phyloP scores from a whole-genome alignment of 2,888 invertebrate species.

The Sycophila texana region DNA sequence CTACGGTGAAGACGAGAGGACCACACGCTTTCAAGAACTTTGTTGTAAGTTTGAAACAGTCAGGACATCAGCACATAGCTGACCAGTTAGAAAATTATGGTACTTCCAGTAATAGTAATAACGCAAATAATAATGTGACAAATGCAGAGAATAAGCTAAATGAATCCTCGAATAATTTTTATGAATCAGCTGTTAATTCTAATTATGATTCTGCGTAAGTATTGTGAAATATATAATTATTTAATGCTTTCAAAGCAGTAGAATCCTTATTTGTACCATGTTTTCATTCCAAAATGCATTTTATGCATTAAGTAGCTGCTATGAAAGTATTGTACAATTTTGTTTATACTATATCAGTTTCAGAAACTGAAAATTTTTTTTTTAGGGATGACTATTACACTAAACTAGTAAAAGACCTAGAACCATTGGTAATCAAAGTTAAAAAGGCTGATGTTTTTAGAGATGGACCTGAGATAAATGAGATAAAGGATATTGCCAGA shows the following conservation, averaged over 20 bases:
- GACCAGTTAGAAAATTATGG: slow-evolving; percentile 50
- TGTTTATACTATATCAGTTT: background rate
- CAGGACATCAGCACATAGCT: slow-evolving; percentile 63
- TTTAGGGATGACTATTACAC: slow-evolving; percentile 61
- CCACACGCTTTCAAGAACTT: slow-evolving; percentile 69
- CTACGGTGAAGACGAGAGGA: slow-evolving; percentile 69
- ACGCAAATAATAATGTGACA: slow-evolving; percentile 43
- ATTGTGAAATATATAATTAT: background rate
- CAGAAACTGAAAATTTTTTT: slow-evolving; percentile 1
- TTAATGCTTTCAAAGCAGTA: background rate
- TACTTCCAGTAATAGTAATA: slow-evolving; percentile 26
- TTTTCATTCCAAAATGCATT: too few relatives aligned
- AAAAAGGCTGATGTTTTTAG: slow-evolving; percentile 65
- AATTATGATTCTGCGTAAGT: slow-evolving; percentile 2
- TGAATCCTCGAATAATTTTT: slow-evolving; percentile 34
- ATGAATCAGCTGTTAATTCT: slow-evolving; percentile 32
- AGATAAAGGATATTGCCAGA: slow-evolving; percentile 58
- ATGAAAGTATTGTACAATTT: background rate
- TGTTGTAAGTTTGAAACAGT: slow-evolving; percentile 63
- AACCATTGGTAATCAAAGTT: slow-evolving; percentile 66
- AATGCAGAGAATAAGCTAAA: background rate
- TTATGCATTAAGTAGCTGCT: background rate
- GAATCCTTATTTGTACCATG: too few relatives aligned
- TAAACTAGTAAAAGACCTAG: slow-evolving; percentile 54
- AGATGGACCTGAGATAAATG: slow-evolving; percentile 59